These are phyloP conservation scores for Peromyscus leucopus DNA, from an alignment of 2,113 vertebrate genomes.

Conservation along the genomic window DNA sequence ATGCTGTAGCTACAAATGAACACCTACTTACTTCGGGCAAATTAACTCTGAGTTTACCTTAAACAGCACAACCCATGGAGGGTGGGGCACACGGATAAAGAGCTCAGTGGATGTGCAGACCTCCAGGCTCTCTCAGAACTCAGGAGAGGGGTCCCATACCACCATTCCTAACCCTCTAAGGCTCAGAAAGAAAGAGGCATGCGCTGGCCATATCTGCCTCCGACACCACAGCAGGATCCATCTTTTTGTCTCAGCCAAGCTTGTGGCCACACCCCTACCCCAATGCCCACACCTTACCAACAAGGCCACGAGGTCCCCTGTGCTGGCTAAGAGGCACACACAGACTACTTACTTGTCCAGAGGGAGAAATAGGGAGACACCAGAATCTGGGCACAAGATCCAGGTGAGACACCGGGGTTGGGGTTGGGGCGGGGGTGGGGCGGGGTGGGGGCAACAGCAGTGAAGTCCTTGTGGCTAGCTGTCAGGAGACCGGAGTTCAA, in stretches of 20 bases:
- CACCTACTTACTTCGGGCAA: not conserved
- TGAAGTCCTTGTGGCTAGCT: not conserved
- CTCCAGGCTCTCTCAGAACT: not conserved
- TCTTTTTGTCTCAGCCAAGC: not conserved
- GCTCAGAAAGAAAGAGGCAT: not conserved
- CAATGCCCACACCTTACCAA: too few relatives aligned
- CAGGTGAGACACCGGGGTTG: not conserved
- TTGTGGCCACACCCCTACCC: accelerated
- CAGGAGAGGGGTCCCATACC: not conserved
- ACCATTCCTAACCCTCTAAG: not conserved
- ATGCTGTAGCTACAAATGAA: not conserved
- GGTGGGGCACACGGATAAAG: accelerated
- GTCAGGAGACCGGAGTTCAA: too few relatives aligned
- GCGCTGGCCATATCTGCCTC: not conserved
- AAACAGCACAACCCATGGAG: not conserved
- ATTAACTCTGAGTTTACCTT: not conserved
- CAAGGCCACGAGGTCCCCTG: accelerated
- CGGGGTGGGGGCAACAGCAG: too few relatives aligned
- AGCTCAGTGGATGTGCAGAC: accelerated
- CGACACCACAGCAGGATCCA: not conserved
- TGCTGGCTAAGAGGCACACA: accelerated
- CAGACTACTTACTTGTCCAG: accelerated
- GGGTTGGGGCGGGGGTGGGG: too few relatives aligned
- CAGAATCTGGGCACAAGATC: accelerated
- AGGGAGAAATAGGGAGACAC: accelerated